A percentile compares a stretch with the other conserved stretches of the same genome.
phyloP scores from a whole-genome alignment of 2,113 vertebrate genomes.

The Scatophagus argus region DNA sequence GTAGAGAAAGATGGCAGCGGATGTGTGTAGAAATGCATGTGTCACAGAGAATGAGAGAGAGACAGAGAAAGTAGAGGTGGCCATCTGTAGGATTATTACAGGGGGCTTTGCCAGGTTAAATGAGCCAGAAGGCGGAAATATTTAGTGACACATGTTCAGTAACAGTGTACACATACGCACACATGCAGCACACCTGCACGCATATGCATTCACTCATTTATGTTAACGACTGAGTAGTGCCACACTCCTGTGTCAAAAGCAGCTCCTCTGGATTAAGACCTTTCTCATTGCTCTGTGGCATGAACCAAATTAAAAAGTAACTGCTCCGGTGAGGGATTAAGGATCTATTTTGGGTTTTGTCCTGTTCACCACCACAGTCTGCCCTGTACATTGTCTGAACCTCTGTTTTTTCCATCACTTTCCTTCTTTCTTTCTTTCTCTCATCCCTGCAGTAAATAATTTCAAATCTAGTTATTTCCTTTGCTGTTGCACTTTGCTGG shows the following conservation, averaged over 20 bases:
- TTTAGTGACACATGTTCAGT: slow-evolving; percentile 50
- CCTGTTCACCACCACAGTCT: not conserved
- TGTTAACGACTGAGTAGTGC: not conserved
- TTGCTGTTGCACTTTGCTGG: not conserved
- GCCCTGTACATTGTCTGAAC: not conserved
- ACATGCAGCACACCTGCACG: not conserved
- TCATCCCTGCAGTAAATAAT: no score
- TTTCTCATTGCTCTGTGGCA: slow-evolving; percentile 2
- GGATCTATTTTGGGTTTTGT: not conserved
- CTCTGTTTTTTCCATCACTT: no score
- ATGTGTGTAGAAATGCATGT: slow-evolving; percentile 37
- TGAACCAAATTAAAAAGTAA: not conserved
- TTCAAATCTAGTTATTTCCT: no score
- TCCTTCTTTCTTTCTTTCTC: no score
- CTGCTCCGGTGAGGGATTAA: slow-evolving; percentile 3
- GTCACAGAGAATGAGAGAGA: slow-evolving; percentile 11
- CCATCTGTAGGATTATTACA: slow-evolving; percentile 64
- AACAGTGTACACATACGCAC: slow-evolving; percentile 36
- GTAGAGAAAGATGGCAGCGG: slow-evolving; percentile 39
- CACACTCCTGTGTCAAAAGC: not conserved
- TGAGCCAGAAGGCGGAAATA: slow-evolving; percentile 49
- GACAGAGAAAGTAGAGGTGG: slow-evolving; percentile 28
- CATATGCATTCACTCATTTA: not conserved
- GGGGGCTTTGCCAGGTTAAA: slow-evolving; percentile 56
- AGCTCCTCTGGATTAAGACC: slow-evolving; percentile 20